Evolutionary conservation across 2,888 invertebrate genomes (phyloP).

Genomic region (Drosophila mimica): DNA sequence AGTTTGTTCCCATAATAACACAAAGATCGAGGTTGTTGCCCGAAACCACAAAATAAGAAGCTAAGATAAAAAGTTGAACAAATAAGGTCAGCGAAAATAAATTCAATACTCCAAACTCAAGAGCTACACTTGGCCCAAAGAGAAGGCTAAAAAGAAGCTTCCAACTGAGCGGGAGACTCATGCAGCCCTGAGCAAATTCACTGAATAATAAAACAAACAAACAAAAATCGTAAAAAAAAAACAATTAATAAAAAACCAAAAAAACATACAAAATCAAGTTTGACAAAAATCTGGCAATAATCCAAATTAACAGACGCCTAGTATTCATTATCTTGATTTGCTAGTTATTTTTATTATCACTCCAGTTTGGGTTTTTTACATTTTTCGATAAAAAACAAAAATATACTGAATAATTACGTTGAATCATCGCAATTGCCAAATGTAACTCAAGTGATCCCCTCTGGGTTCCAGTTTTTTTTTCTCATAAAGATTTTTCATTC

Average conservation of each 20-base stretch:
- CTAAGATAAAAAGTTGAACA: slow-evolving; percentile 11
- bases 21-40: slow-evolving; percentile 48
- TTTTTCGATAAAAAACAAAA: neutral
- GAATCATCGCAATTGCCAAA: slow-evolving; percentile 8
- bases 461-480: neutral
- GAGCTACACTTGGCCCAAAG: slow-evolving; percentile 47
- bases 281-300: slow-evolving; percentile 51
- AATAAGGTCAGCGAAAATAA: slow-evolving; percentile 55
- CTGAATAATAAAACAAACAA: slow-evolving; percentile 12
- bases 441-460: neutral
- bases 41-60: slow-evolving; percentile 19
- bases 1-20: neutral
- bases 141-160: slow-evolving; percentile 8
- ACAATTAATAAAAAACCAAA: neutral
- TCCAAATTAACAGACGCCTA: slow-evolving; percentile 27
- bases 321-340: slow-evolving; percentile 47
- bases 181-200: slow-evolving; percentile 30
- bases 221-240: slow-evolving; percentile 9
- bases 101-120: slow-evolving; percentile 22
- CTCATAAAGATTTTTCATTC: neutral
- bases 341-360: slow-evolving; percentile 53
- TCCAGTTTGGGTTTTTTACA: slow-evolving; percentile 1
- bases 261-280: slow-evolving; percentile 31
- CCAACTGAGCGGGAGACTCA: slow-evolving; percentile 27
- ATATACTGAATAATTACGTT: neutral